Conservation (phyloP, 1,140 invertebrate genomes). For the Euglossa dilemma region DNA sequence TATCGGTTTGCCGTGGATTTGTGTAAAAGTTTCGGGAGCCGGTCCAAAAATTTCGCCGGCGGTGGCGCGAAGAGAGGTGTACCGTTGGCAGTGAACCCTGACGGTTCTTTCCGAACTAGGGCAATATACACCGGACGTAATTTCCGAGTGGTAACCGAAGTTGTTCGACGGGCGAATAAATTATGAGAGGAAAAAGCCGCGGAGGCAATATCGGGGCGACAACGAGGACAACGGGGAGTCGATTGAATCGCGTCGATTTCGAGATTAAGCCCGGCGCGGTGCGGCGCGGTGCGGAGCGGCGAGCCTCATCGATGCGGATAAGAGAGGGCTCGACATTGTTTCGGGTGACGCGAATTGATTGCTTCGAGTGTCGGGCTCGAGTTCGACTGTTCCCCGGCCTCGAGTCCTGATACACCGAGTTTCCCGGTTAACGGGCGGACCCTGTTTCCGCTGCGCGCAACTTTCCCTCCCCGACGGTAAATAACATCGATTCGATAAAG, state of each 20-base stretch:
- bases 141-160: no score
- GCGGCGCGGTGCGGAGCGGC: no score
- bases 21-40: no score
- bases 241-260: neutral
- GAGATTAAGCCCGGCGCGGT: conserved; percentile 5
- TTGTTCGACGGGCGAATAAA: neutral
- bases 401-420: neutral
- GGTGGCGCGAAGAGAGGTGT: no score
- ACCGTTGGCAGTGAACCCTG: no score
- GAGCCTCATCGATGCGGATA: conserved; percentile 2
- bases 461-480: conserved; percentile 25
- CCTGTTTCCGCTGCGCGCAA: conserved; percentile 5
- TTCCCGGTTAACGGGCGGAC: neutral
- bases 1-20: no score
- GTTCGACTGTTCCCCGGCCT: neutral
- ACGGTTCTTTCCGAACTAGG: no score
- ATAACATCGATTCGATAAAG: conserved; percentile 38
- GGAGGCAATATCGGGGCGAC: neutral
- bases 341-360: conserved; percentile 44
- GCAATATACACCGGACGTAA: no score
- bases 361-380: conserved; percentile 8
- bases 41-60: no score
- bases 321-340: conserved; percentile 23
- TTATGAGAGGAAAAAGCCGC: no score
- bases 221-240: neutral